Base-by-base conservation (phyloP, 2,113 vertebrate genomes). In the Prunella himalayana region DNA sequence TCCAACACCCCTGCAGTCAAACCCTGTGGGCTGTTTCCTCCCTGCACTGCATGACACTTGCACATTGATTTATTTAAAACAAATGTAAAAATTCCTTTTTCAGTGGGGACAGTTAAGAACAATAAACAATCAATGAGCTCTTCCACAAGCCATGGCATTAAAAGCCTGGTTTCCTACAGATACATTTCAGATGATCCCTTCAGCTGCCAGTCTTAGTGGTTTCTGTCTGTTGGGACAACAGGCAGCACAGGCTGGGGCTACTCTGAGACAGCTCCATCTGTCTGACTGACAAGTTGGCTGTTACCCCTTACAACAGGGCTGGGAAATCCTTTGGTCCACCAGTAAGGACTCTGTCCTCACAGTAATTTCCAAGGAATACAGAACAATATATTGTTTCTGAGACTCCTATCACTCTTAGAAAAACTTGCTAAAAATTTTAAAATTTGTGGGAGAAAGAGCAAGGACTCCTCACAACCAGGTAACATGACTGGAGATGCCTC, bases 41-140 rank as follows among this genome's bases (percentile, higher is more conserved):
- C 81, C 56, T 23, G 57, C 68, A 17, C 91, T 86, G 60, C 14
- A 0, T 70, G 92, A 91, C 31, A 51, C n/a, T 96, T 72, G 80
- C 28, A 70, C 18, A 7, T 28, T 91, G 96, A 95, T 94, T 97
- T 95, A 97, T 94, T 97, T 95, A 90, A 94, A 96, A 94, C 82
- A 93, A 96, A 95, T 88, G 88, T 86, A 95, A 90, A 90, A 96
- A 82, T 82, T 85, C 73, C 66, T 88, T 92, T 94, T 88, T 53
- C 78, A 84, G 69, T 17, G 37, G 61, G 82, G 88, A 93, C 65
- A 72, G 63, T 78, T 68, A 90, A 90, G 85, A 97, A 97, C 77
- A 96, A 95, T 86, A 96, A 97, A 95, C 82, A 90, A 79, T 53
- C 72, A 84, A 50, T 1, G 18, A 88, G 56, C 50, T 92, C 88